phyloP scores from a whole-genome alignment of 2,797 vertebrate species.

The Iguana delicatissima region DNA sequence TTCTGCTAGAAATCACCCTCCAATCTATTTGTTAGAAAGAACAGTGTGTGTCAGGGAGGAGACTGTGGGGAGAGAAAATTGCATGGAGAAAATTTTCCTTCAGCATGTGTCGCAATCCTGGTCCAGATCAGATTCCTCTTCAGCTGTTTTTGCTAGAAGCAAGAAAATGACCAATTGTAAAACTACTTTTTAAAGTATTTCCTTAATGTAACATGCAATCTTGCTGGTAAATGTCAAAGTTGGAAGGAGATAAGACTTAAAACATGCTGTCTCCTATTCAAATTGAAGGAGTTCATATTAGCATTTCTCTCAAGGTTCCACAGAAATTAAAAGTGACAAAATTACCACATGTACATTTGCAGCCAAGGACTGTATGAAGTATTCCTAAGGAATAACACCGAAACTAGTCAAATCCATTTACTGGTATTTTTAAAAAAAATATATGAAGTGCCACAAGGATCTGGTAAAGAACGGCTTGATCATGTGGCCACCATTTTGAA shows the following conservation, averaged over 20 bases:
- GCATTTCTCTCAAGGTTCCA: background rate
- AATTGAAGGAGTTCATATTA: background rate
- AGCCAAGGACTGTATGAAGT: background rate
- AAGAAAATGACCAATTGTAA: background rate
- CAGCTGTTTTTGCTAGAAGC: background rate
- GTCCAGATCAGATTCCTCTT: background rate
- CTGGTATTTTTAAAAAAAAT: background rate
- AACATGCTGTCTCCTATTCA: background rate
- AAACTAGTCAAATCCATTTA: background rate
- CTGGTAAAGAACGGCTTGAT: background rate
- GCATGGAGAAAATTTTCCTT: background rate
- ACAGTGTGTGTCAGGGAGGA: background rate
- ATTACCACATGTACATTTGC: background rate
- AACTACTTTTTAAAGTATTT: background rate
- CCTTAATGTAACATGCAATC: background rate
- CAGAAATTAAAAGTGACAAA: background rate
- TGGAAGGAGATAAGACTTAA: background rate
- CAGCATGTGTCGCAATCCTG: background rate
- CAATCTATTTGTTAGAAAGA: background rate
- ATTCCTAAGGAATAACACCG: background rate
- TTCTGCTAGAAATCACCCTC: background rate
- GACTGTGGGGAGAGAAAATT: too few relatives aligned
- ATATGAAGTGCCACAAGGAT: background rate
- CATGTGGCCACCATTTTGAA: background rate
- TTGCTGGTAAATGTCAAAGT: background rate